Evolutionary conservation across 2,888 invertebrate genomes (phyloP).

Genomic region (Agrochola circellaris): DNA sequence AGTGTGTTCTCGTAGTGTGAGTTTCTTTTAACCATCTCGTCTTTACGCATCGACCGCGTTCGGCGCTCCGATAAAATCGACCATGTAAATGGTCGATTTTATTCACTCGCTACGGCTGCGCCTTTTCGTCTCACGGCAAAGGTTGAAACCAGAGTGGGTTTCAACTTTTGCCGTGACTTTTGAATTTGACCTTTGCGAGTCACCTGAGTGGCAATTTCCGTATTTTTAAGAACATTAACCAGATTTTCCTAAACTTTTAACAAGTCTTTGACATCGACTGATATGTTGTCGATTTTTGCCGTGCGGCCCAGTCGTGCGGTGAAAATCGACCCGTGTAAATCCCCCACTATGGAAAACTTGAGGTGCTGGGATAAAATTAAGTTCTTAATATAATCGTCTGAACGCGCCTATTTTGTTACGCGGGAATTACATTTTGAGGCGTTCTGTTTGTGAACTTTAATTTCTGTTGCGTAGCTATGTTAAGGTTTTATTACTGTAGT

Average conservation of each 20-base stretch:
- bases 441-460: conserved; percentile 51
- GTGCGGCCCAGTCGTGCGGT: background rate
- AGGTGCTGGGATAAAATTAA: conserved; percentile 75
- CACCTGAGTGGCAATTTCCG: no score
- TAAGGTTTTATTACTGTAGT: conserved; percentile 32
- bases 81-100: background rate
- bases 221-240: no score
- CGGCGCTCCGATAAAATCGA: no score
- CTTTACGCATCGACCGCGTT: no score
- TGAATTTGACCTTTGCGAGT: conserved; percentile 1
- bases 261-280: no score
- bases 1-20: no score
- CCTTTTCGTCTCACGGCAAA: no score
- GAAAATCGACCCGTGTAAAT: conserved; percentile 25
- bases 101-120: background rate
- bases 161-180: no score
- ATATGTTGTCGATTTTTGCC: background rate
- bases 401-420: conserved; percentile 50
- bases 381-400: conserved; percentile 68
- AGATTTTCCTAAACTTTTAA: no score
- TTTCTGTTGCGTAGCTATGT: conserved; percentile 41
- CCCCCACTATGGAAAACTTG: conserved; percentile 72
- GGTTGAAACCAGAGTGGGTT: no score
- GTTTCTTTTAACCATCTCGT: no score
- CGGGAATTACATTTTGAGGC: conserved; percentile 47